Percentiles rank a stretch among this genome's conserved stretches.
phyloP scores from a whole-genome alignment of 2,888 invertebrate genomes.

The Drosophila neotestacea region DNA sequence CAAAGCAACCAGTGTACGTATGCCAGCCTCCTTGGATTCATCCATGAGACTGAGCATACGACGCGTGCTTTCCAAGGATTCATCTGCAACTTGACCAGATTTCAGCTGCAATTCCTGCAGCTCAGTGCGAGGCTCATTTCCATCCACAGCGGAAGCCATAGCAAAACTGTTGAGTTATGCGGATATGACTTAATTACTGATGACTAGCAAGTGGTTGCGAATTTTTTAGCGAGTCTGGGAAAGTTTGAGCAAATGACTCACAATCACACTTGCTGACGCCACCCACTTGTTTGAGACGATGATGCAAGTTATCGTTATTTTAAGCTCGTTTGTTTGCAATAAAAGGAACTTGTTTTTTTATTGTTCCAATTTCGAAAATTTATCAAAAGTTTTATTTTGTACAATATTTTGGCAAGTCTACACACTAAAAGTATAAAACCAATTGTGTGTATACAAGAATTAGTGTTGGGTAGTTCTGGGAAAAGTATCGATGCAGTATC shows the following conservation, averaged over 20 bases:
- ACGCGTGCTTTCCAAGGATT: constrained; percentile 81
- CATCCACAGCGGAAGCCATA: constrained; percentile 70
- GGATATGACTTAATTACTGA: constrained; percentile 23
- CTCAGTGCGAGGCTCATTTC: constrained; percentile 77
- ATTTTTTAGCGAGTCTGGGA: constrained; percentile 24
- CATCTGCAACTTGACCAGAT: constrained; percentile 80
- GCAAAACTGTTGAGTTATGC: constrained; percentile 16
- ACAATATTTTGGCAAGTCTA: constrained; percentile 51
- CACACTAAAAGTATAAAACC: constrained; percentile 36
- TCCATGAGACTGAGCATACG: constrained; percentile 80
- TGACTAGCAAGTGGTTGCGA: constrained; percentile 67
- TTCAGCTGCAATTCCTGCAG: constrained; percentile 81
- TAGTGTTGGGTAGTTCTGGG: background rate
- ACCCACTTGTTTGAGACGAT: constrained; percentile 21
- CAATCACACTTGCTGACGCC: constrained; percentile 39
- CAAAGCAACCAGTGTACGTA: constrained; percentile 80
- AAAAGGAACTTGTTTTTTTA: constrained; percentile 33
- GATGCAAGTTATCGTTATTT: constrained; percentile 1
- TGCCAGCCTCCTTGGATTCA: constrained; percentile 82
- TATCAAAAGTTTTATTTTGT: constrained; percentile 29
- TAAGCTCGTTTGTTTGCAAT: constrained; percentile 30
- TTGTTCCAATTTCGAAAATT: constrained; percentile 4
- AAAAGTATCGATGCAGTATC: no score
- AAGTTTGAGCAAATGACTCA: constrained; percentile 60
- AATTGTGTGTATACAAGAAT: constrained; percentile 58